phyloP scores from a whole-genome alignment of 2,888 invertebrate genomes.

The Pachliopta kotzebuea region DNA sequence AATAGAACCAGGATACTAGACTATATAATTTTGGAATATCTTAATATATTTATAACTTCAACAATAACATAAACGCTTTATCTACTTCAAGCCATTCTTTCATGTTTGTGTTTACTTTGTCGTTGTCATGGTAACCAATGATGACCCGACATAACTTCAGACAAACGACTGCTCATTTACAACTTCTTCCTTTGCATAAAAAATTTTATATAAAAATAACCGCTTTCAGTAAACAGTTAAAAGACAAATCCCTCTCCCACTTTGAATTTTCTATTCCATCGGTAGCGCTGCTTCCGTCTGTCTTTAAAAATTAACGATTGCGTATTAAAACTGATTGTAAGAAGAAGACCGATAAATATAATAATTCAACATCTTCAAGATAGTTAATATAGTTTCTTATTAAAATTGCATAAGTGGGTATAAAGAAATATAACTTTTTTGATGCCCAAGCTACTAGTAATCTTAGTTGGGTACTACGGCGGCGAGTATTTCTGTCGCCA shows the following conservation, averaged over 20 bases:
- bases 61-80: not conserved
- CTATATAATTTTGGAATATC: not conserved
- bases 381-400: too few relatives aligned
- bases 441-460: not conserved
- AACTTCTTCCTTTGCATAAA: not conserved
- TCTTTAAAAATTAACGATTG: too few relatives aligned
- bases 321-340: too few relatives aligned
- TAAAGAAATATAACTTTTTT: not conserved
- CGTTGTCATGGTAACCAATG: conserved; percentile 17
- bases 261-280: not conserved
- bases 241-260: too few relatives aligned
- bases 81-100: conserved; percentile 1
- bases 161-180: conserved; percentile 8
- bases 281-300: too few relatives aligned
- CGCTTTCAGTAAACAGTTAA: not conserved
- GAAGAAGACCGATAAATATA: too few relatives aligned
- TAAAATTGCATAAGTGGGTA: not conserved
- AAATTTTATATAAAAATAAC: not conserved
- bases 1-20: too few relatives aligned
- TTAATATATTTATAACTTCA: not conserved
- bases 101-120: conserved; percentile 19
- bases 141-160: conserved; percentile 10
- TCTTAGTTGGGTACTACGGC: too few relatives aligned
- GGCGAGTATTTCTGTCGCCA: not conserved
- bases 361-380: too few relatives aligned